Percentiles rank a stretch among this genome's conserved stretches.
Evolutionary conservation across 2,797 vertebrate genomes (phyloP).

Genomic region (Arremon brunneinucha): DNA sequence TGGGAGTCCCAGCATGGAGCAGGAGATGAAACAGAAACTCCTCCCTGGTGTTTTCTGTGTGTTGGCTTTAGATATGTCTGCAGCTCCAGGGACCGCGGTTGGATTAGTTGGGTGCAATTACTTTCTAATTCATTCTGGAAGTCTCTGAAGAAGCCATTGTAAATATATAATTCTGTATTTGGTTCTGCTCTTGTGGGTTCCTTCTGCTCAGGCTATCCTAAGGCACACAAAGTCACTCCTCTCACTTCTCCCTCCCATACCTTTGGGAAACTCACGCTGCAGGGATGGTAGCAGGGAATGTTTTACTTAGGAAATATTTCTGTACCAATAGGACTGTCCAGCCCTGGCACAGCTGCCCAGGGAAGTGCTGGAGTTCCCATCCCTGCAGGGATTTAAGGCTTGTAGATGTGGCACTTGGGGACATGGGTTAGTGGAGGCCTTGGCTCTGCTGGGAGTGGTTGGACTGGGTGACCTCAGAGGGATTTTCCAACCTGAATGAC

Average conservation of each 20-base stretch:
- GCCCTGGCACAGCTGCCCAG: not conserved
- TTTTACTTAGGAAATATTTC: not conserved
- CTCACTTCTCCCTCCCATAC: not conserved
- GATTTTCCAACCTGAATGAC: not conserved
- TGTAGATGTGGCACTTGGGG: not conserved
- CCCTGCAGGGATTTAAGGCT: not conserved
- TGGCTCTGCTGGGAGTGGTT: not conserved
- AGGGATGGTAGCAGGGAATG: not conserved
- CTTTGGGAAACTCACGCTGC: not conserved
- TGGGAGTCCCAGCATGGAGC: not conserved
- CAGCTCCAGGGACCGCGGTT: not conserved
- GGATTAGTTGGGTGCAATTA: not conserved
- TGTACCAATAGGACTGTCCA: too few species aligned
- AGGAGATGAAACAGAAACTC: not conserved
- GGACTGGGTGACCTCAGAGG: not conserved
- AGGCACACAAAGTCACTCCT: not conserved
- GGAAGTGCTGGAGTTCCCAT: not conserved
- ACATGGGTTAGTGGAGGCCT: not conserved
- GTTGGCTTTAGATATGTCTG: not conserved
- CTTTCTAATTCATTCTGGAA: not conserved
- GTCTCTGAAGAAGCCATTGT: not conserved
- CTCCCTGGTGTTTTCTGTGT: not conserved
- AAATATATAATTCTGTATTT: not conserved
- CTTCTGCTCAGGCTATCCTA: not conserved
- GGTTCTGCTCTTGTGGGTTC: rapidly evolving